phyloP scores from a whole-genome alignment of 1,140 invertebrate species.

The Ooceraea biroi region DNA sequence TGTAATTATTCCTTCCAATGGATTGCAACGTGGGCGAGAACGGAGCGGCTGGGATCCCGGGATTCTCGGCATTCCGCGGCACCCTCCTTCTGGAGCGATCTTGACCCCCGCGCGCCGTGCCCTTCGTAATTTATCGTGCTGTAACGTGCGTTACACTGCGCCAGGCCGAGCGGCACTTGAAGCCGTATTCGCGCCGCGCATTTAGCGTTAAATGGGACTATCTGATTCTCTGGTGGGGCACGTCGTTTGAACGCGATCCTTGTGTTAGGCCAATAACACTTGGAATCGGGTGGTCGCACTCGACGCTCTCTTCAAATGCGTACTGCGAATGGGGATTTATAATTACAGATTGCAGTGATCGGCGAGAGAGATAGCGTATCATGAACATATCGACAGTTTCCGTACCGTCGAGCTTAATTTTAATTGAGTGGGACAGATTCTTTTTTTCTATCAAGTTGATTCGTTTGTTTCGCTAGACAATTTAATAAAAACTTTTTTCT shows the following conservation, averaged over 20 bases:
- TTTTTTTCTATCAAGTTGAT: too few relatives aligned
- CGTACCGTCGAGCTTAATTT: too few relatives aligned
- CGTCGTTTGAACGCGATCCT: constrained; percentile 35
- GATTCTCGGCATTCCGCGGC: constrained; percentile 14
- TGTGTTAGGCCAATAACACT: constrained; percentile 42
- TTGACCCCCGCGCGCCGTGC: constrained; percentile 34
- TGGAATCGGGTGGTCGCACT: constrained; percentile 4
- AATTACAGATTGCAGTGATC: too few relatives aligned
- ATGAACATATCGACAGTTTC: too few relatives aligned
- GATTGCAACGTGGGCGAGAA: constrained; percentile 64
- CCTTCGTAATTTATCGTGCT: constrained; percentile 41
- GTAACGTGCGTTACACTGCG: constrained; percentile 31
- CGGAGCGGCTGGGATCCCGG: constrained; percentile 18
- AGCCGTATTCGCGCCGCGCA: background rate
- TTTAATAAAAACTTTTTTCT: too few relatives aligned
- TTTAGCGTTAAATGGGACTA: constrained; percentile 45
- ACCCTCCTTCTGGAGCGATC: constrained; percentile 14
- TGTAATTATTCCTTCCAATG: constrained; percentile 69
- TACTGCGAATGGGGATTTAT: too few relatives aligned
- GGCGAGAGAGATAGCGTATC: too few relatives aligned
- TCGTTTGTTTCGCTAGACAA: too few relatives aligned
- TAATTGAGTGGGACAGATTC: too few relatives aligned
- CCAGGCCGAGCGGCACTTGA: constrained; percentile 10
- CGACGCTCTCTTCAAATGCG: background rate
- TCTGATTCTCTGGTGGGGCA: constrained; percentile 37